These are phyloP conservation scores for Choloepus didactylus DNA, from an alignment of 2,797 vertebrate genomes.

Conservation along the genomic window DNA sequence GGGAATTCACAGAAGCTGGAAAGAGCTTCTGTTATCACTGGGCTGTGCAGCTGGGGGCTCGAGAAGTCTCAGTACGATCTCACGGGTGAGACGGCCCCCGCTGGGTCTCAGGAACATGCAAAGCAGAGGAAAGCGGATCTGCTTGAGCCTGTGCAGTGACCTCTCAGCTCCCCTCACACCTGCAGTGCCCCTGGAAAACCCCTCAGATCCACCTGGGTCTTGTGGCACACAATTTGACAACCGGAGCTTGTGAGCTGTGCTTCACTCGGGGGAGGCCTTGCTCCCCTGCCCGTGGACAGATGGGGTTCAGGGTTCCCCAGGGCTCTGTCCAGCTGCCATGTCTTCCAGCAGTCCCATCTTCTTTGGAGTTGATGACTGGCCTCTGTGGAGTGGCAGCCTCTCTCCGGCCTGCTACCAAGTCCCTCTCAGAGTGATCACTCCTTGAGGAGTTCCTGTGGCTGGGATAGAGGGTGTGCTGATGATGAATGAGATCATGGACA, in stretches of 20 bases:
- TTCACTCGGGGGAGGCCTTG: background rate
- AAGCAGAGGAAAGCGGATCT: accelerated
- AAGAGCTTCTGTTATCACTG: background rate
- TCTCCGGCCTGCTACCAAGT: slow-evolving; percentile 17
- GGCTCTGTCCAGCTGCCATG: background rate
- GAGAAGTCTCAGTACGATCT: background rate
- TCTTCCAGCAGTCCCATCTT: background rate
- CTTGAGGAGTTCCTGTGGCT: slow-evolving; percentile 60
- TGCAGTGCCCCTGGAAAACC: background rate
- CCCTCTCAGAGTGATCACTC: slow-evolving; percentile 64
- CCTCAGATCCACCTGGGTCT: background rate
- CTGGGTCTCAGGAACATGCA: background rate
- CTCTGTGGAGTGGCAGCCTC: slow-evolving; percentile 9
- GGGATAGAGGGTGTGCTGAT: background rate
- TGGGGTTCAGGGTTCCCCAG: background rate
- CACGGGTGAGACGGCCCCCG: accelerated
- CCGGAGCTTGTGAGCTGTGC: background rate
- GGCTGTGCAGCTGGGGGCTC: background rate
- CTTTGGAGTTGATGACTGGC: slow-evolving; percentile 26
- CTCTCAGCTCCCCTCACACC: background rate
- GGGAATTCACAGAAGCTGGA: background rate
- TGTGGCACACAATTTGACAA: background rate
- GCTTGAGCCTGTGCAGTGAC: background rate
- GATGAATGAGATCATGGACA: slow-evolving; percentile 68
- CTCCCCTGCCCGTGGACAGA: background rate